Conservation (phyloP, 2,888 invertebrate species). For the Netelia virgata region DNA sequence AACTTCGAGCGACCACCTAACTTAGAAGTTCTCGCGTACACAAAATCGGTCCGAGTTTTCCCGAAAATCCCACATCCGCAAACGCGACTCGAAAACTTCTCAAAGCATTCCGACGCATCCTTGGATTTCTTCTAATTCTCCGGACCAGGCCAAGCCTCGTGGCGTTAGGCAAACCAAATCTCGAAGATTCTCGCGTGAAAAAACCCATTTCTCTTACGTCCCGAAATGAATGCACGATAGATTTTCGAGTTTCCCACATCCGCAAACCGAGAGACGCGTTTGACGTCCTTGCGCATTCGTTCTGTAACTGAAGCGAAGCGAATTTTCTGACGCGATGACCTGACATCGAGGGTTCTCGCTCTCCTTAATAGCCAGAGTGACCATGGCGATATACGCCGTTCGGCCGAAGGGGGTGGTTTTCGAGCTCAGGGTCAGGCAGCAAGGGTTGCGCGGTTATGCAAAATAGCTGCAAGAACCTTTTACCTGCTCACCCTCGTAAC, state of each 20-base stretch:
- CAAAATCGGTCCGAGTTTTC: constrained; percentile 42
- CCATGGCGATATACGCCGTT: constrained; percentile 7
- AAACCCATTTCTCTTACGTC: constrained; percentile 61
- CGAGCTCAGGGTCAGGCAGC: constrained; percentile 18
- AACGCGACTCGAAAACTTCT: constrained; percentile 58
- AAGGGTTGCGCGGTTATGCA: constrained; percentile 80
- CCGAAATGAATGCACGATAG: constrained; percentile 5
- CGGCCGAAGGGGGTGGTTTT: constrained; percentile 49
- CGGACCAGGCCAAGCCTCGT: neutral
- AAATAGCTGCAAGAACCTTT: constrained; percentile 74
- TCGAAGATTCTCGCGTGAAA: constrained; percentile 61
- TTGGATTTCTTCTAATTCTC: constrained; percentile 42
- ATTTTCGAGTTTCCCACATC: constrained; percentile 74
- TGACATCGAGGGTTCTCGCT: constrained; percentile 54
- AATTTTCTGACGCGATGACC: constrained; percentile 74
- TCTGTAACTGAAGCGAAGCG: constrained; percentile 80
- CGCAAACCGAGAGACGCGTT: constrained; percentile 76
- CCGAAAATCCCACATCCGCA: constrained; percentile 64
- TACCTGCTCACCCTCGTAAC: constrained; percentile 75
- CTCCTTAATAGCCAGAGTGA: constrained; percentile 10
- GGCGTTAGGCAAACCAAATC: constrained; percentile 7
- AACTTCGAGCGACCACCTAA: neutral
- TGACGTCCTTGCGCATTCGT: constrained; percentile 76
- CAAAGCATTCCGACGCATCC: constrained; percentile 64
- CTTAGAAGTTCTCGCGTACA: constrained; percentile 6